Evolutionary conservation across 2,888 invertebrate species (phyloP), one percentile per base, ranked within the genome.

Genomic region (Lasioglossum marginatum): DNA sequence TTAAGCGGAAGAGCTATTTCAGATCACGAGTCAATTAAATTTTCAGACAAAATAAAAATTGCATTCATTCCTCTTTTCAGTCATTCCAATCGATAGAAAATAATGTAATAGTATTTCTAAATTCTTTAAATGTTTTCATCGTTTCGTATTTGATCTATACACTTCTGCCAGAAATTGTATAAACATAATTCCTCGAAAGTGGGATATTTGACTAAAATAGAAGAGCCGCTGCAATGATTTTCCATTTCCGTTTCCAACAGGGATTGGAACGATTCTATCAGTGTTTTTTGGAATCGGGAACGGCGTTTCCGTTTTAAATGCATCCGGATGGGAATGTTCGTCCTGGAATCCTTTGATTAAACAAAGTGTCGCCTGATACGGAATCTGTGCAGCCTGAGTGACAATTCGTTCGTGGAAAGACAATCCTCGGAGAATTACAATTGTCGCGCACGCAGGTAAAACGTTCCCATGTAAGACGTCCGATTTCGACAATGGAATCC

Each of bases 401-500:
- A 34, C 27, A 79, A 79, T 79, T 66, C 66, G 76, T 73, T 73
- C 31, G 45, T 16, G 34, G 60, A 48, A 31, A 27, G 19, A 68
- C 57, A 73, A 79, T 63, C 23, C 27, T 2, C 31, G n/a, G n/a
- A 16, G 40, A 68, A 73, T 77, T 60, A 60, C 68, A 48, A 14
- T 34, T 27, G 40, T 60, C 68, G 48, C 68, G 77, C 70, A n/a
- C 57, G 45, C 43, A 34, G 37, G 60, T 23, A 16, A 45, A n/a
- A 45, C 57, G 27, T 70, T 77, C 27, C 27, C 82, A 63, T 63
- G 75, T 78, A 84, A 82, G 83, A 84, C 74, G 66, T 82, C 68
- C 73, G 77, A n/a, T 60, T 40, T 37, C 74, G 48, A 84, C 82
- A 78, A 77, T 84, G 60, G 77, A 82, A 84, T 82, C 82, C 74